Evolutionary conservation across 2,113 vertebrate genomes (phyloP).

Genomic region (Phyllopteryx taeniolatus): DNA sequence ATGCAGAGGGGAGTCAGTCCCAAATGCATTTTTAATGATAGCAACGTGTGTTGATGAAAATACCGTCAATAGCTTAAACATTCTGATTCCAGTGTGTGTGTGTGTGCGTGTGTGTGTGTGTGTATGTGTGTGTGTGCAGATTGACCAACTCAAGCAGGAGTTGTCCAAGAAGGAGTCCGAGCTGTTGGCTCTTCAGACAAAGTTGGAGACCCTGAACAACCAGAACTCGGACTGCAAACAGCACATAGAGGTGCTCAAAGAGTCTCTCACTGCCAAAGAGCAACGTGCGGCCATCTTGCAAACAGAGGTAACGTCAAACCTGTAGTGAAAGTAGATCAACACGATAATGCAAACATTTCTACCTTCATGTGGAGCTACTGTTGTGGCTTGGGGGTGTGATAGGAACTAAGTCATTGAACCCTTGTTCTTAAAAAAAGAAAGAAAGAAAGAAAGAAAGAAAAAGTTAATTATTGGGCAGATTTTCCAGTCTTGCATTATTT

Average conservation of each 20-base stretch:
- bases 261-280: slow-evolving; percentile 99
- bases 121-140: slow-evolving; percentile 67
- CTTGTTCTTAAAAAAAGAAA: too few species aligned
- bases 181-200: slow-evolving; percentile 98
- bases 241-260: slow-evolving; percentile 99
- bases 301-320: slow-evolving; percentile 83
- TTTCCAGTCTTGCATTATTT: too few species aligned
- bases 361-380: slow-evolving; percentile 15
- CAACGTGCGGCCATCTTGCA: slow-evolving; percentile 99
- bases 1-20: slow-evolving; percentile 62
- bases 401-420: too few species aligned
- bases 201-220: slow-evolving; percentile 98
- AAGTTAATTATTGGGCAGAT: too few species aligned
- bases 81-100: neutral
- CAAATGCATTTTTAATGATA: slow-evolving; percentile 70
- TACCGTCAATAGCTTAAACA: slow-evolving; percentile 13
- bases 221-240: slow-evolving; percentile 99
- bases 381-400: too few species aligned
- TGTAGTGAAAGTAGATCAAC: slow-evolving; percentile 11
- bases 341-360: slow-evolving; percentile 18
- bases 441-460: too few species aligned
- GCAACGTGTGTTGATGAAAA: slow-evolving; percentile 46
- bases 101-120: neutral
- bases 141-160: slow-evolving; percentile 97
- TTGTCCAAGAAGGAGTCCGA: slow-evolving; percentile 98